A percentile compares a stretch with the other conserved stretches of the same genome.
phyloP scores from a whole-genome alignment of 1,140 invertebrate species.

The Drosophila novamexicana region DNA sequence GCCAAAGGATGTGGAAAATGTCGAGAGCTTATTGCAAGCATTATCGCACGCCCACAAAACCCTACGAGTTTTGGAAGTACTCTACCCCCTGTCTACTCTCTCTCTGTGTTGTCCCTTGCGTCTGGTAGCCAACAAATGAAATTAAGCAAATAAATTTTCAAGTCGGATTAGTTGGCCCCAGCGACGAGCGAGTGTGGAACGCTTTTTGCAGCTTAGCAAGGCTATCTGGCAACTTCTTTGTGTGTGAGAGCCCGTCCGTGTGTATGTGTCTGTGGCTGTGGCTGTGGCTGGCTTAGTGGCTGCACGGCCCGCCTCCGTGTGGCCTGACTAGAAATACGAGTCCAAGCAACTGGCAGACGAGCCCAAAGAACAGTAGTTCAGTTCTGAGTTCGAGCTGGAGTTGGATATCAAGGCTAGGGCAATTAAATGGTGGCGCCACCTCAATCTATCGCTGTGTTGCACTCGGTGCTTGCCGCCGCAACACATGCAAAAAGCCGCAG shows the following conservation, averaged over 20 bases:
- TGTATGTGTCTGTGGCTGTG: slow-evolving; percentile 17
- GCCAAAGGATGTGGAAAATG: slow-evolving; percentile 42
- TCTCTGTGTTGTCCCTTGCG: slow-evolving; percentile 9
- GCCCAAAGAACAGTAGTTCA: slow-evolving; percentile 41
- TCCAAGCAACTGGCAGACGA: slow-evolving; percentile 64
- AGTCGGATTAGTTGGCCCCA: slow-evolving; percentile 67
- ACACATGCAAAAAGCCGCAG: slow-evolving; percentile 44
- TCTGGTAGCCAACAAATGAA: slow-evolving; percentile 72
- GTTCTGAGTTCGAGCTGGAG: slow-evolving; percentile 47
- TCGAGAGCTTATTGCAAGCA: slow-evolving; percentile 70
- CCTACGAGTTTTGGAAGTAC: not conserved
- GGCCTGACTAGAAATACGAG: slow-evolving; percentile 11
- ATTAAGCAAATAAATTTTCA: slow-evolving; percentile 81
- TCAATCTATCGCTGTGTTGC: slow-evolving; percentile 17
- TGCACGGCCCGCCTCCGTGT: not conserved
- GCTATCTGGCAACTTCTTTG: slow-evolving; percentile 65
- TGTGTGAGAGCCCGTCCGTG: slow-evolving; percentile 3
- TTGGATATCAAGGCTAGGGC: slow-evolving; percentile 44
- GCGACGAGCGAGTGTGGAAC: slow-evolving; percentile 41
- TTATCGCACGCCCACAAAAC: slow-evolving; percentile 68
- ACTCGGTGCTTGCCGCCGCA: slow-evolving; percentile 14
- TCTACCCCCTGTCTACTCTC: not conserved
- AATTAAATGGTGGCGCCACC: slow-evolving; percentile 70
- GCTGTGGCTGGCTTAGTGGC: slow-evolving; percentile 45
- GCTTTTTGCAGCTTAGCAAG: slow-evolving; percentile 74